phyloP scores from a whole-genome alignment of 2,797 vertebrate genomes.

The Psittacula derbiana region DNA sequence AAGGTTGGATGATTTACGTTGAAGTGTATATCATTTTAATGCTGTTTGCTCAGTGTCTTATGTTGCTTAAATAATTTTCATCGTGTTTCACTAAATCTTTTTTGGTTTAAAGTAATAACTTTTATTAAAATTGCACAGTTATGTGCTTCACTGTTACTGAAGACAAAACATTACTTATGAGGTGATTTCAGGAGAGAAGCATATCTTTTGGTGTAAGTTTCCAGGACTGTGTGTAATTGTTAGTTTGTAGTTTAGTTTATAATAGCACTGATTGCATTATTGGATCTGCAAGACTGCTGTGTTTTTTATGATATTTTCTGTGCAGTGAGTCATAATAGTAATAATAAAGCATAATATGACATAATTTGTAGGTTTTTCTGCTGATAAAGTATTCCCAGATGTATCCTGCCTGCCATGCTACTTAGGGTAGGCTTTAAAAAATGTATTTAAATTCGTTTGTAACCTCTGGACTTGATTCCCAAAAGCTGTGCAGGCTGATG shows the following conservation, averaged over 20 bases:
- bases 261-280: not conserved
- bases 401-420: not conserved
- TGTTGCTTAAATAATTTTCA: not conserved
- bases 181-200: not conserved
- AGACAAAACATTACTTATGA: not conserved
- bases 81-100: not conserved
- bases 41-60: not conserved
- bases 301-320: not conserved
- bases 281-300: not conserved
- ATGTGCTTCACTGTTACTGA: not conserved
- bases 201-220: not conserved
- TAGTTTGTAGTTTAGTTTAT: not conserved
- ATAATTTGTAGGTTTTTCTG: not conserved
- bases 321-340: not conserved
- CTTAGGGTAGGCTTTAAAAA: not conserved
- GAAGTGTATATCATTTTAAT: not conserved
- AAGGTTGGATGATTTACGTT: not conserved
- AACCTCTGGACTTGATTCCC: not conserved
- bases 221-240: not conserved
- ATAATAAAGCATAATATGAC: not conserved
- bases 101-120: not conserved
- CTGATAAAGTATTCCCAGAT: not conserved
- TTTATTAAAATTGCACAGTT: not conserved
- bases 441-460: not conserved
- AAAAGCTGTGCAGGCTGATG: not conserved